A percentile compares a stretch with the other conserved stretches of the same genome.
phyloP scores from a whole-genome alignment of 1,140 invertebrate species.

The Megalonaias nervosa region DNA sequence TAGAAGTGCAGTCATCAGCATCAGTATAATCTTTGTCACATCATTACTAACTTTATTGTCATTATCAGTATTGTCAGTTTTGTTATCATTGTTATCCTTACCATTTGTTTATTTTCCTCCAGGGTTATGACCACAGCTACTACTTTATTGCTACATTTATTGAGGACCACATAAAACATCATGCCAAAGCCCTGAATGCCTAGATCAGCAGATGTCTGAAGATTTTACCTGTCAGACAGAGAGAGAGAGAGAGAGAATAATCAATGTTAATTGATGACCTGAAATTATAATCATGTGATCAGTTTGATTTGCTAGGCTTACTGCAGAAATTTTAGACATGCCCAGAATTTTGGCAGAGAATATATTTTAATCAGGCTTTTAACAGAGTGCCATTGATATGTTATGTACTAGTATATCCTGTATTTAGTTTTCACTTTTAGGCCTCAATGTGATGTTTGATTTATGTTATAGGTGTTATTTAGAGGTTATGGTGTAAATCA shows the following conservation, averaged over 20 bases:
- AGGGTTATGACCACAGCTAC: slow-evolving; percentile 96
- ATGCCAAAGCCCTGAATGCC: slow-evolving; percentile 77
- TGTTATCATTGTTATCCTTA: not conserved
- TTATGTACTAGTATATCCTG: too few species aligned
- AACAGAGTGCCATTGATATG: too few species aligned
- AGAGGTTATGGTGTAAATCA: too few species aligned
- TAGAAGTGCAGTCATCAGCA: too few species aligned
- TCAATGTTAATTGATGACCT: not conserved
- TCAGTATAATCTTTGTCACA: too few species aligned
- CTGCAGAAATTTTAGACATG: not conserved
- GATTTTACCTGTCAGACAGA: slow-evolving; percentile 1
- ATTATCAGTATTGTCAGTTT: too few species aligned
- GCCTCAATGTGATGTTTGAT: too few species aligned
- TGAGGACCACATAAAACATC: slow-evolving; percentile 93
- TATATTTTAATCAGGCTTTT: not conserved
- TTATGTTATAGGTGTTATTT: too few species aligned
- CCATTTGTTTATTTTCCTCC: slow-evolving; percentile 33
- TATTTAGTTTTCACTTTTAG: too few species aligned
- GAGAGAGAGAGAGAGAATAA: too few species aligned
- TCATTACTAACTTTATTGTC: too few species aligned
- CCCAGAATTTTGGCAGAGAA: not conserved
- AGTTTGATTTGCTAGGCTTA: not conserved
- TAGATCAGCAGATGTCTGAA: slow-evolving; percentile 4
- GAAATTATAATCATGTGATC: not conserved
- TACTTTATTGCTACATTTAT: slow-evolving; percentile 96